Evolutionary conservation across 2,797 vertebrate genomes (phyloP).

Genomic region (Enteromius afrohamiltoni): DNA sequence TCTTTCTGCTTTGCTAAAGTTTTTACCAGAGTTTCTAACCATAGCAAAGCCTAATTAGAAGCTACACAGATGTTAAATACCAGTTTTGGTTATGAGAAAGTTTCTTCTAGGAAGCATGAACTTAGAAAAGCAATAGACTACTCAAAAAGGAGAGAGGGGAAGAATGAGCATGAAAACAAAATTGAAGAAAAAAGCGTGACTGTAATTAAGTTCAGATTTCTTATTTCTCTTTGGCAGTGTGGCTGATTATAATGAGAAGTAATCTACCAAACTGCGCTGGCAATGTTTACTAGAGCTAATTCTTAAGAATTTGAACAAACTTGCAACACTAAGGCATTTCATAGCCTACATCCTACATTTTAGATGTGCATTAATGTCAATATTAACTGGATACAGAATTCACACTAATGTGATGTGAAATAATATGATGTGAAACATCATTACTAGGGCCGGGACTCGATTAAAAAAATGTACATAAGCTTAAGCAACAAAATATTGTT

Average conservation of each 20-base stretch:
- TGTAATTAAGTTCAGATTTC: slow-evolving; percentile 44
- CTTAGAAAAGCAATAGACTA: slow-evolving; percentile 55
- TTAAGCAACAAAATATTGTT: no score
- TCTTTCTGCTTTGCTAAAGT: slow-evolving; percentile 42
- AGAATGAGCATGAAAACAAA: background rate
- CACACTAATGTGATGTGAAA: background rate
- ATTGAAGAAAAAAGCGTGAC: slow-evolving; percentile 17
- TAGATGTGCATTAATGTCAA: no score
- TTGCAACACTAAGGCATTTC: background rate
- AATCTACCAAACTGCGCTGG: background rate
- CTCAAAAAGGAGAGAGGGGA: slow-evolving; percentile 33
- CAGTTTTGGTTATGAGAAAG: slow-evolving; percentile 64
- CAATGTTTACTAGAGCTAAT: background rate
- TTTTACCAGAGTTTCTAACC: slow-evolving; percentile 64
- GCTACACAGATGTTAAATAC: slow-evolving; percentile 64
- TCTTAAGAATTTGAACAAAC: background rate
- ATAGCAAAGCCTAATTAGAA: slow-evolving; percentile 70
- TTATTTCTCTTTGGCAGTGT: slow-evolving; percentile 25
- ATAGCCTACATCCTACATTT: background rate
- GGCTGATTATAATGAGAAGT: slow-evolving; percentile 28
- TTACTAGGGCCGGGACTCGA: no score
- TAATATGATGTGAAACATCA: background rate
- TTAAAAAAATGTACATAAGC: no score
- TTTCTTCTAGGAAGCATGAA: slow-evolving; percentile 69
- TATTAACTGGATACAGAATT: background rate